A percentile compares a stretch with the other conserved stretches of the same genome.
Conservation (phyloP, 2,797 vertebrate genomes). For the Momotus momota region DNA sequence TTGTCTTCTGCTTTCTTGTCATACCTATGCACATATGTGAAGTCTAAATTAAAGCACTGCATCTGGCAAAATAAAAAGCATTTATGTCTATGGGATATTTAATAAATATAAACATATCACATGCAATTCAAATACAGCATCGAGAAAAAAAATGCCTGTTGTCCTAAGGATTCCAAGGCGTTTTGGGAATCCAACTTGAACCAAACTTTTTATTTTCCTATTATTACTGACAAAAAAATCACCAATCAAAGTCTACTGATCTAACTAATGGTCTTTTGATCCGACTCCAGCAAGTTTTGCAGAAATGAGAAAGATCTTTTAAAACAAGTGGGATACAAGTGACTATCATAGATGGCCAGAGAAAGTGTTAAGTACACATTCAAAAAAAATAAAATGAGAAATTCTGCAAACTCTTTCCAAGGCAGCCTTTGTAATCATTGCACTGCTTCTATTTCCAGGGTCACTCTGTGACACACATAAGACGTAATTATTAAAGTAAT, state of each 20-base stretch:
- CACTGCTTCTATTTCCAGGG: background rate
- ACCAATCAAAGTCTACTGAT: background rate
- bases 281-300: background rate
- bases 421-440: background rate
- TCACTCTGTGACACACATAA: background rate
- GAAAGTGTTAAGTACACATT: background rate
- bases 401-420: background rate
- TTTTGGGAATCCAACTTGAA: background rate
- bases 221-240: background rate
- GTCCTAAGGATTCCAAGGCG: background rate
- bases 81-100: background rate
- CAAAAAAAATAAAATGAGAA: background rate
- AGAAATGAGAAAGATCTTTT: background rate
- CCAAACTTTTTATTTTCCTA: background rate
- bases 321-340: background rate
- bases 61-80: background rate
- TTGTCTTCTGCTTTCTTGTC: background rate
- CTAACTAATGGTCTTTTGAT: background rate
- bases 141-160: background rate
- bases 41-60: background rate
- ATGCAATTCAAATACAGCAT: background rate
- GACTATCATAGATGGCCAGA: background rate
- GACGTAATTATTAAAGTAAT: background rate
- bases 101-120: background rate
- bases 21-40: background rate